Conservation (phyloP, 2,797 vertebrate genomes). For the Lutjanus argentimaculatus region DNA sequence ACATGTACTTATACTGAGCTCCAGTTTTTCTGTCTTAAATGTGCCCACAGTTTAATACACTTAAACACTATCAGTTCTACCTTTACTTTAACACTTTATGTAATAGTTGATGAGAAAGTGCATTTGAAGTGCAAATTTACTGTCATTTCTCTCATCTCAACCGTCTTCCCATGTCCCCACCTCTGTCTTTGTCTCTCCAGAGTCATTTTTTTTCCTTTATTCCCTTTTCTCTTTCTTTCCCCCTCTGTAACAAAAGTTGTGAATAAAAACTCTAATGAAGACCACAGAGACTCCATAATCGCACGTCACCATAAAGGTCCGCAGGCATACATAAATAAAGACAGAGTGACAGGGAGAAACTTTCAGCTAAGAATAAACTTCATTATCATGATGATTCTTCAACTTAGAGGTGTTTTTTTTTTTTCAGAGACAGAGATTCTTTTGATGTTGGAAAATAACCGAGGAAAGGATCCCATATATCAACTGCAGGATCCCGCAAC, state of each 20-base stretch:
- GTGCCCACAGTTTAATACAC: slow-evolving; percentile 2
- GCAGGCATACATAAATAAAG: slow-evolving; percentile 59
- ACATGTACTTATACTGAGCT: slow-evolving; percentile 12
- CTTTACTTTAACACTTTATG: neutral
- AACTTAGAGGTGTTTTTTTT: neutral
- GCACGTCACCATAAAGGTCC: slow-evolving; percentile 46
- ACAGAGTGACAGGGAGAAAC: slow-evolving; percentile 24
- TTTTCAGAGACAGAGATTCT: slow-evolving; percentile 20
- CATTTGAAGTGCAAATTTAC: slow-evolving; percentile 69
- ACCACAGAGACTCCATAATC: slow-evolving; percentile 74
- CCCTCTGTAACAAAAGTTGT: slow-evolving; percentile 47
- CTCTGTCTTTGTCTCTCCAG: slow-evolving; percentile 32
- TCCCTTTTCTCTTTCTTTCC: slow-evolving; percentile 39
- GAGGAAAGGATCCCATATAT: slow-evolving; percentile 9
- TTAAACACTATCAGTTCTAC: slow-evolving; percentile 1
- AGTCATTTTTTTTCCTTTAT: slow-evolving; percentile 44
- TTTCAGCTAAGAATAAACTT: slow-evolving; percentile 44
- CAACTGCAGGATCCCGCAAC: neutral
- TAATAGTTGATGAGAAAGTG: slow-evolving; percentile 8
- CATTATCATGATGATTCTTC: slow-evolving; percentile 50
- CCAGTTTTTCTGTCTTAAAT: slow-evolving; percentile 18
- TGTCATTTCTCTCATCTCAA: slow-evolving; percentile 48
- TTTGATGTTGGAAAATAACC: slow-evolving; percentile 39
- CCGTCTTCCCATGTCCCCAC: slow-evolving; percentile 23
- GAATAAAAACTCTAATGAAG: slow-evolving; percentile 74